Conservation (phyloP, 1,140 invertebrate species). For the Ostrea edulis region DNA sequence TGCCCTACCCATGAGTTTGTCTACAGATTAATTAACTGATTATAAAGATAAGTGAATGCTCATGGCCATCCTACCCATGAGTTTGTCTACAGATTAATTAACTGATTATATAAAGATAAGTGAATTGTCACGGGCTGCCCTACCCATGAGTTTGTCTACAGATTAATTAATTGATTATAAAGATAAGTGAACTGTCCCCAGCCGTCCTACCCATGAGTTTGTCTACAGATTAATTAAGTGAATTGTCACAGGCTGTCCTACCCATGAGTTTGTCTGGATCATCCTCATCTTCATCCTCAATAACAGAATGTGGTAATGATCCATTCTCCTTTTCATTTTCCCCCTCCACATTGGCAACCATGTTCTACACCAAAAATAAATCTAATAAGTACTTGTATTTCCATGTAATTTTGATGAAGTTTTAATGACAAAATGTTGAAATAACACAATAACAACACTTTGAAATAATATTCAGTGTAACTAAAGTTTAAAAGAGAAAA, state of each 20-base stretch:
- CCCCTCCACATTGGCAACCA: conserved; percentile 15
- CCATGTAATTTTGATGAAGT: not conserved
- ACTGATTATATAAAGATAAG: too few species aligned
- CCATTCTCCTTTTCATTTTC: conserved; percentile 15
- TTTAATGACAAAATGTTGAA: not conserved
- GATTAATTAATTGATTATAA: too few species aligned
- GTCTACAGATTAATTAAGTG: too few species aligned
- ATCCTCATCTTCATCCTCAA: conserved; percentile 92
- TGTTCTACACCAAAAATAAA: not conserved
- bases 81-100: too few species aligned
- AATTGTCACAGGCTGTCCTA: conserved; percentile 51
- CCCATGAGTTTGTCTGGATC: conserved; percentile 86
- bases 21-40: too few species aligned
- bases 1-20: too few species aligned
- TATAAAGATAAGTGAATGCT: too few species aligned
- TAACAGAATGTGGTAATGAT: not conserved
- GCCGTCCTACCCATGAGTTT: too few species aligned
- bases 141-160: too few species aligned
- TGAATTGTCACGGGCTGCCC: too few species aligned
- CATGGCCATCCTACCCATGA: too few species aligned
- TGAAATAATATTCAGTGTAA: not conserved
- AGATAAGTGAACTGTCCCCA: too few species aligned
- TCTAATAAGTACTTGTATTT: not conserved
- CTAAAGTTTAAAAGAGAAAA: not conserved
- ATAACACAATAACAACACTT: not conserved